Evolutionary conservation across 2,888 invertebrate genomes (phyloP), one percentile per base, ranked within the genome.

Genomic region (Lycaena phlaeas): DNA sequence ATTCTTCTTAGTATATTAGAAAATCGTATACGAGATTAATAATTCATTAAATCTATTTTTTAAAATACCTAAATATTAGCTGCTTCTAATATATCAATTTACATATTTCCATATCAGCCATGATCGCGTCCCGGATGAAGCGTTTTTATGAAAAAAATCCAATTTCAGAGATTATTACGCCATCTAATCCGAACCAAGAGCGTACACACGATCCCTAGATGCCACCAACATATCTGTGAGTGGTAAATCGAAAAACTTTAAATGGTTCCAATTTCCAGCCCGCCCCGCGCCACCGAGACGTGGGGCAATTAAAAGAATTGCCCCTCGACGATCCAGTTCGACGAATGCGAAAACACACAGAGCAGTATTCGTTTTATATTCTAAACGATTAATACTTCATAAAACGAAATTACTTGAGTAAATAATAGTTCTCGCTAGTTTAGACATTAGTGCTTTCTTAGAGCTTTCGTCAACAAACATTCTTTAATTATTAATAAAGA

Each of bases 221-320:
- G 41, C 39, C 44, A 28, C 40, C 44, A 34, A 48, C 48, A 45
- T 61, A 64, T 62, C 60, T 57, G 62, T 48, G 51, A 53, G 49
- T 51, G 52, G 67, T 64, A 76, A 77, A 77, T 77, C 68, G 78
- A 75, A 77, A 78, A 79, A 79, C 74, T 78, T 79, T 78, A 73
- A 78, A 77, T 72, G 65, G 68, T 53, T 63, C 67, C 70, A 65
- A 70, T 71, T 68, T 65, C 59, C 53, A 59, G 49, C 45, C 42
- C 41, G 47, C 49, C 43, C 38, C 25, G 17, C 45, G 36, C 46
- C 56, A 57, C 48, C 47, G 68, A 63, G 76, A 74, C 74, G 70
- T 63, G 65, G 61, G 55, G 68, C 77, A 78, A 78, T 78, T 78
- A 77, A 76, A 75, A 73, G 69, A 75, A 77, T 67, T 64, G 68